Conservation (phyloP, 2,888 invertebrate species). For the Leucophenga maculata region DNA sequence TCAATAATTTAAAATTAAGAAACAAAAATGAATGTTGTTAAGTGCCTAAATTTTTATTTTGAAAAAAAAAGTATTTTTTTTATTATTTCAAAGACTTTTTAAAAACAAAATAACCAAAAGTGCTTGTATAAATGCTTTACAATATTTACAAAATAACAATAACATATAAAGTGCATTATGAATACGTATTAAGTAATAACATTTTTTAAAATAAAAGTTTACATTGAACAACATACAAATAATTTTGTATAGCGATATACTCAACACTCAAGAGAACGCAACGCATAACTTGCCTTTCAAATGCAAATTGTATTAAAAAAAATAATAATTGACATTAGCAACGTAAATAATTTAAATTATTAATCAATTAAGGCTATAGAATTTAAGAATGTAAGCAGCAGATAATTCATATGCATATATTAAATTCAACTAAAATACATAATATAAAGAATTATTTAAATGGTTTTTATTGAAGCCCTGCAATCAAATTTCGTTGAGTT, state of each 20-base stretch:
- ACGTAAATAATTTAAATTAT: background rate
- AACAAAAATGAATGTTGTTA: background rate
- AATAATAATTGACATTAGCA: background rate
- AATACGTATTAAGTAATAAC: background rate
- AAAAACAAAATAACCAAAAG: background rate
- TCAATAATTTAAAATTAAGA: background rate
- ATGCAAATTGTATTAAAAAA: slow-evolving; percentile 15
- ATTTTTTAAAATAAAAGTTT: background rate
- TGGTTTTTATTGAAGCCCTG: background rate
- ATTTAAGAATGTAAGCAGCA: no score
- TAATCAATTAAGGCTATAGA: no score
- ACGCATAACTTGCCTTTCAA: slow-evolving; percentile 21
- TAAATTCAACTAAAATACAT: no score
- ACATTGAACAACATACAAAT: background rate
- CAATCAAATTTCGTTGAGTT: no score
- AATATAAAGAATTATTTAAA: no score
- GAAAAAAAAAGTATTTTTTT: background rate
- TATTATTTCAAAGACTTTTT: background rate
- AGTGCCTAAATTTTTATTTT: no score
- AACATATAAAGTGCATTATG: background rate
- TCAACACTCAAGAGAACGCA: slow-evolving; percentile 4
- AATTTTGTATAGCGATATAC: background rate
- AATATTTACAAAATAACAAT: background rate
- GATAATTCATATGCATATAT: no score
- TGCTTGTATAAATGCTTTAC: background rate